Conservation (phyloP, 2,797 vertebrate species). For the Odontamblyopus lacepedii region DNA sequence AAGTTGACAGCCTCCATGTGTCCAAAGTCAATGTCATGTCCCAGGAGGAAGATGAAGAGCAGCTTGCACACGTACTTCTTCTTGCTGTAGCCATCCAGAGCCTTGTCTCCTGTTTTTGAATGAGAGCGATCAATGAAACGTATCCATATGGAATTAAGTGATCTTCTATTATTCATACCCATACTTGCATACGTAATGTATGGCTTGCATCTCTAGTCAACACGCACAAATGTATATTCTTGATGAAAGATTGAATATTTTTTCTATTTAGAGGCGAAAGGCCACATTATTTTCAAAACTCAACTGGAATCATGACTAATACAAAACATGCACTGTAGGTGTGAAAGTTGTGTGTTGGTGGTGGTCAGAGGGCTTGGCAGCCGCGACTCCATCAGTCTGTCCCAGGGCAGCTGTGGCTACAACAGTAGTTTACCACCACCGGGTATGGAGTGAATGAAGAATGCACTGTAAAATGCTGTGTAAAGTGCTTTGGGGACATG, state of each 20-base stretch:
- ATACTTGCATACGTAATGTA: not conserved
- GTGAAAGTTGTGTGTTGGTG: too few species aligned
- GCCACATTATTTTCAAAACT: not conserved
- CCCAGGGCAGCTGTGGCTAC: too few species aligned
- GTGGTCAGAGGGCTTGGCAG: too few species aligned
- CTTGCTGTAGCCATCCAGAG: conserved; percentile 82
- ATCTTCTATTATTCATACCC: not conserved
- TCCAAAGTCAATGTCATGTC: conserved; percentile 91
- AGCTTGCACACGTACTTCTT: conserved; percentile 93
- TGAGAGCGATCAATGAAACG: not conserved
- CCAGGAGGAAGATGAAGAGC: conserved; percentile 91
- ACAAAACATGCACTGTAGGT: too few species aligned
- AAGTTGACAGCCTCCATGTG: conserved; percentile 94
- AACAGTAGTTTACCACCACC: too few species aligned
- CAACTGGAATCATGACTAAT: not conserved
- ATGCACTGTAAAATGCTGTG: too few species aligned
- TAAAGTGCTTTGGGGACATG: too few species aligned
- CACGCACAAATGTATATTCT: not conserved
- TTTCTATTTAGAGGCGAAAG: not conserved
- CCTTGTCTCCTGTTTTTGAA: conserved; percentile 60
- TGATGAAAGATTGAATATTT: not conserved
- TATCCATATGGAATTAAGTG: conserved; percentile 9
- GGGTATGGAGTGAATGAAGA: too few species aligned
- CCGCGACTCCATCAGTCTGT: too few species aligned
- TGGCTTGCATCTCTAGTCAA: not conserved